These are phyloP conservation scores for Adelosebastes latens DNA, from an alignment of 2,797 vertebrate genomes.

Conservation along the genomic window DNA sequence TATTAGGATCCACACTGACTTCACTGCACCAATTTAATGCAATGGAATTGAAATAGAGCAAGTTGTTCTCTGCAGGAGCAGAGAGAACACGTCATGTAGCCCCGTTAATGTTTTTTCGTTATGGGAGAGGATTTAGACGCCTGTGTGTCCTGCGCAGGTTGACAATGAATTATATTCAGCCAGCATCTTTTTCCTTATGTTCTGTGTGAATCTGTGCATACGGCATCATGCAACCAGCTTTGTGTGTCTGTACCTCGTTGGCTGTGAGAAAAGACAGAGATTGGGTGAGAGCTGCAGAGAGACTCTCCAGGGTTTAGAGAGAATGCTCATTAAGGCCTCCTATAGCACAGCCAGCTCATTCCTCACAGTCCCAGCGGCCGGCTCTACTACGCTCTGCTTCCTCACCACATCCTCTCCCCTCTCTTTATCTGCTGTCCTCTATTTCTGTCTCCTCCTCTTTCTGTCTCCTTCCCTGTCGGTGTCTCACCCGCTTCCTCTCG, in stretches of 20 bases:
- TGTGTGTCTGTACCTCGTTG: slow-evolving; percentile 55
- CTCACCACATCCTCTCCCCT: slow-evolving; percentile 67
- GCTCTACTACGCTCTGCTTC: slow-evolving; percentile 74
- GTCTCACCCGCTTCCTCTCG: slow-evolving; percentile 46
- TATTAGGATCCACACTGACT: slow-evolving; percentile 67
- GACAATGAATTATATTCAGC: slow-evolving; percentile 34
- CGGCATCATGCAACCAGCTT: slow-evolving; percentile 6
- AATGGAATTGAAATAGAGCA: slow-evolving; percentile 54
- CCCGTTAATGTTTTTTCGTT: slow-evolving; percentile 59
- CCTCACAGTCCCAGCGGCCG: slow-evolving; percentile 77
- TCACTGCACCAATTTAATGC: slow-evolving; percentile 58
- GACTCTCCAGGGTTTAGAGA: slow-evolving; percentile 76
- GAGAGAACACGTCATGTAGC: slow-evolving; percentile 47
- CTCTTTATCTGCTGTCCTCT: slow-evolving; percentile 67
- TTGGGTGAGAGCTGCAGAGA: slow-evolving; percentile 69
- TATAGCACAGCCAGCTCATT: slow-evolving; percentile 78
- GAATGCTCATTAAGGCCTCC: slow-evolving; percentile 82
- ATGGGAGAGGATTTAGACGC: slow-evolving; percentile 44
- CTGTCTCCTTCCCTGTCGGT: slow-evolving; percentile 54
- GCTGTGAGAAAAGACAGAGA: slow-evolving; percentile 70
- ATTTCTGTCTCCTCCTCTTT: slow-evolving; percentile 68
- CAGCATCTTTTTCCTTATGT: slow-evolving; percentile 1
- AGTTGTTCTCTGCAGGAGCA: slow-evolving; percentile 41
- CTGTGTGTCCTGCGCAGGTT: slow-evolving; percentile 43
- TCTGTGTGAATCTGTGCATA: slow-evolving; percentile 19